A percentile compares a stretch with the other conserved stretches of the same genome.
These are phyloP conservation scores for Aporrectodea caliginosa DNA, from an alignment of 1,140 invertebrate genomes.

Conservation along the genomic window DNA sequence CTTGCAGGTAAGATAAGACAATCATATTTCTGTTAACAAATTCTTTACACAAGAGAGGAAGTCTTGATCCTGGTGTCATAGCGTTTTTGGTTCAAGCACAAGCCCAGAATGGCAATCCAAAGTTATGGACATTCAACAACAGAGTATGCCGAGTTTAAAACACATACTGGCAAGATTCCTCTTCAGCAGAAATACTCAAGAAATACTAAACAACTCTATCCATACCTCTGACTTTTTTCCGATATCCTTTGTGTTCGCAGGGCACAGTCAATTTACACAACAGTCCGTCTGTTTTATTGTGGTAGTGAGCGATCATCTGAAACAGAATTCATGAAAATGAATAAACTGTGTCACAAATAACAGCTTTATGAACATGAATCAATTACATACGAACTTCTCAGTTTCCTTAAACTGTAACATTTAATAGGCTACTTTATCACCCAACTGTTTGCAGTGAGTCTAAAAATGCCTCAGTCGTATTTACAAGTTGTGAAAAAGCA, in stretches of 20 bases:
- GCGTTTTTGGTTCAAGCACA: too few species aligned
- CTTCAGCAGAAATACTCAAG: too few species aligned
- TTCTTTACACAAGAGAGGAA: too few species aligned
- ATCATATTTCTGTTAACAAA: too few species aligned
- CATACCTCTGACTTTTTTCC: slow-evolving; percentile 16
- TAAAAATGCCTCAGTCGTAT: background rate
- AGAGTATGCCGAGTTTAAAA: too few species aligned
- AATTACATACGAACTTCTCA: background rate
- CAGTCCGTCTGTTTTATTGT: slow-evolving; percentile 53
- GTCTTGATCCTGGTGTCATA: too few species aligned
- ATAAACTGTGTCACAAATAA: background rate
- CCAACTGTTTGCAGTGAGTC: background rate
- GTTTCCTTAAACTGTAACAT: background rate
- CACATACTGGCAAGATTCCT: too few species aligned
- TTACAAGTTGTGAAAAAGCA: slow-evolving; percentile 3
- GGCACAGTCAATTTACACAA: slow-evolving; percentile 47
- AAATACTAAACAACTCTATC: too few species aligned
- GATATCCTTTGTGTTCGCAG: slow-evolving; percentile 41
- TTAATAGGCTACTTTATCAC: background rate
- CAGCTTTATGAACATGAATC: background rate
- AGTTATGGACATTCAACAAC: too few species aligned
- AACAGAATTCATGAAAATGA: slow-evolving; percentile 2
- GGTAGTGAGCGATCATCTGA: slow-evolving; percentile 54
- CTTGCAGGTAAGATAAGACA: too few species aligned
- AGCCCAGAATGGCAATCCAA: too few species aligned